Evolutionary conservation across 2,888 invertebrate genomes (phyloP).

Genomic region (Mythimna vitellina): DNA sequence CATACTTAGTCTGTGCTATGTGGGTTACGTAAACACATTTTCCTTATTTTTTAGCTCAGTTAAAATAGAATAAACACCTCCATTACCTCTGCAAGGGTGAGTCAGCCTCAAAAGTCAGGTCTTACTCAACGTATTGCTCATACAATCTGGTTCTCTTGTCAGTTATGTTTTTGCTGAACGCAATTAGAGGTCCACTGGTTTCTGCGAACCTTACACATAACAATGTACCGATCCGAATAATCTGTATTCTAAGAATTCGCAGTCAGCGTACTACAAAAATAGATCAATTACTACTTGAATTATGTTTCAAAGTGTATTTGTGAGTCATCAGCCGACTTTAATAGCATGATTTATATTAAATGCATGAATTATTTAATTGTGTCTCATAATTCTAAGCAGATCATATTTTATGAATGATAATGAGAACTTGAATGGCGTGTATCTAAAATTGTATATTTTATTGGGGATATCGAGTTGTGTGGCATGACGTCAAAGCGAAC

Average conservation of each 20-base stretch:
- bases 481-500: conserved; percentile 48
- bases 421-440: conserved; percentile 30
- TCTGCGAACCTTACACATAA: conserved; percentile 71
- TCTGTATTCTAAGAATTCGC: conserved; percentile 70
- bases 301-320: conserved; percentile 54
- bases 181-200: conserved; percentile 78
- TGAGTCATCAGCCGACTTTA: conserved; percentile 49
- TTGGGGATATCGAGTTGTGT: conserved; percentile 36
- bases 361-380: conserved; percentile 47
- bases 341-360: conserved; percentile 35
- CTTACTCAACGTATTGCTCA: conserved; percentile 83
- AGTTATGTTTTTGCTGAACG: conserved; percentile 78
- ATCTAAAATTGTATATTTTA: conserved; percentile 39
- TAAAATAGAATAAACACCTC: conserved; percentile 30
- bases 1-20: neutral
- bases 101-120: conserved; percentile 76
- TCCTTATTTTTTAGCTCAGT: conserved; percentile 36
- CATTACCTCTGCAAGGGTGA: conserved; percentile 68
- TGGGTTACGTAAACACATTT: conserved; percentile 19
- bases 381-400: conserved; percentile 56
- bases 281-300: conserved; percentile 64
- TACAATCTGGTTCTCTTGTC: conserved; percentile 79
- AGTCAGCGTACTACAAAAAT: conserved; percentile 67
- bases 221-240: conserved; percentile 71
- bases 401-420: conserved; percentile 53